phyloP scores from a whole-genome alignment of 2,888 invertebrate genomes.

The Tineola bisselliella region DNA sequence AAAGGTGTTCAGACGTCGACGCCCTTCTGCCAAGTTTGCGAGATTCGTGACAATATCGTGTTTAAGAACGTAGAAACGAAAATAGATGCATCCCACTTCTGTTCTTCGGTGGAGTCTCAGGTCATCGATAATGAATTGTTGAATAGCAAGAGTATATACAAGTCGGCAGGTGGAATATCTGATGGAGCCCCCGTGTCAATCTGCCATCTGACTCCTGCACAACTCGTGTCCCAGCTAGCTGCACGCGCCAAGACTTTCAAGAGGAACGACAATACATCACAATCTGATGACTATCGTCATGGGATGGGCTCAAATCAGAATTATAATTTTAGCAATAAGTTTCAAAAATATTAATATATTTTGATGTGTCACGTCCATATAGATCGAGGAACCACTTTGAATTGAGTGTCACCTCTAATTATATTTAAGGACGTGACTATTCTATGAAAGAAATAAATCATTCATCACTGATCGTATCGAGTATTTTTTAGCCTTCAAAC shows the following conservation, averaged over 20 bases:
- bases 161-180: conserved; percentile 40
- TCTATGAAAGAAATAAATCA: too few species aligned
- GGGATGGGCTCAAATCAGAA: conserved; percentile 17
- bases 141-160: conserved; percentile 49
- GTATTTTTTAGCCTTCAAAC: too few species aligned
- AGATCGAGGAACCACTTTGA: too few species aligned
- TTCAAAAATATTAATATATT: conserved; percentile 25
- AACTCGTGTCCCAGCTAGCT: conserved; percentile 54
- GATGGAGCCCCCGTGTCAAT: conserved; percentile 49
- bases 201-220: conserved; percentile 56
- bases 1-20: conserved; percentile 48
- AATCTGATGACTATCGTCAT: conserved; percentile 15
- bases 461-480: too few species aligned
- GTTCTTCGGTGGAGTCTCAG: conserved; percentile 46
- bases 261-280: conserved; percentile 27
- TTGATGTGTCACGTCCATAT: not conserved
- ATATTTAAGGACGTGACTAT: too few species aligned
- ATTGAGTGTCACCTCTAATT: too few species aligned
- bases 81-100: conserved; percentile 37
- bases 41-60: conserved; percentile 41
- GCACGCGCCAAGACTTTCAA: conserved; percentile 53
- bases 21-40: conserved; percentile 49
- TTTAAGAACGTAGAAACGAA: conserved; percentile 29
- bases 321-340: conserved; percentile 25
- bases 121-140: conserved; percentile 51